These are phyloP conservation scores for Anastrepha obliqua DNA, from an alignment of 1,140 invertebrate species.

Conservation along the genomic window DNA sequence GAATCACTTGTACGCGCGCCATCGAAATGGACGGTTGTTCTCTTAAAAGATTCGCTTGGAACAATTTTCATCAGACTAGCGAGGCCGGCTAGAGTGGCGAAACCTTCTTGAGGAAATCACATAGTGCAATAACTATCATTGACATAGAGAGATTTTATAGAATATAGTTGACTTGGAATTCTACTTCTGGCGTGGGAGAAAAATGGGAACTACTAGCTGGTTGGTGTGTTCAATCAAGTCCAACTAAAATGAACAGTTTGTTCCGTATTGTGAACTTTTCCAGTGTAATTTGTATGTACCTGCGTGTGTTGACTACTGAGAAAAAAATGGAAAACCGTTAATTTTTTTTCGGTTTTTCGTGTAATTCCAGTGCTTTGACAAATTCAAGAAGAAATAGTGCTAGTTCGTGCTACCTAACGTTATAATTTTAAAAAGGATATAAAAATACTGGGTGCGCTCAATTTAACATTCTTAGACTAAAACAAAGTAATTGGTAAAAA, in stretches of 20 bases:
- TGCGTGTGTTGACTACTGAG: not conserved
- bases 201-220: not conserved
- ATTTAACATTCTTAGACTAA: too few relatives aligned
- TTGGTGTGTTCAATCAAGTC: not conserved
- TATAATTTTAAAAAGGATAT: too few relatives aligned
- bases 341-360: not conserved
- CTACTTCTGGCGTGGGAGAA: not conserved
- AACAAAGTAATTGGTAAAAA: too few relatives aligned
- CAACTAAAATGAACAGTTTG: too few relatives aligned
- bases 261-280: too few relatives aligned
- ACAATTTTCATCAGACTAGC: not conserved
- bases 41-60: not conserved
- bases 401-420: too few relatives aligned
- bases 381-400: too few relatives aligned
- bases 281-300: not conserved
- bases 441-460: too few relatives aligned
- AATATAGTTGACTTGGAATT: not conserved
- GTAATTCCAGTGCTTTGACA: not conserved
- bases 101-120: too few relatives aligned
- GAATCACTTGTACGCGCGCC: conserved; percentile 55
- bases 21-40: conserved; percentile 45
- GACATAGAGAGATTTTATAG: too few relatives aligned
- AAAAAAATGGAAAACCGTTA: not conserved
- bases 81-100: too few relatives aligned
- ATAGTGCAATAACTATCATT: too few relatives aligned